Evolutionary conservation across 2,888 invertebrate species (phyloP).

Genomic region (Andrena bucephala): DNA sequence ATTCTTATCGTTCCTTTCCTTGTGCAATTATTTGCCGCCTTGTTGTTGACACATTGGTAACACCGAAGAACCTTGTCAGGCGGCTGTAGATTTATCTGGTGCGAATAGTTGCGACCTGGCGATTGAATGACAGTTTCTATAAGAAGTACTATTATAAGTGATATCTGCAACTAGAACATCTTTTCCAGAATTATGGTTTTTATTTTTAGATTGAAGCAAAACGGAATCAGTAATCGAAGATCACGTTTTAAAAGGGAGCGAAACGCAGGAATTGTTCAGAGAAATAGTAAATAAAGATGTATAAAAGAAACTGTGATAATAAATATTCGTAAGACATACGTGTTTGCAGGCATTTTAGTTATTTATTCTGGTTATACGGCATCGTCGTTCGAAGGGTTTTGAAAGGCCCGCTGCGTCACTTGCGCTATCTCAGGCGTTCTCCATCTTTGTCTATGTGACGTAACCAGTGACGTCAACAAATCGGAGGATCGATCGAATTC

Average conservation of each 20-base stretch:
- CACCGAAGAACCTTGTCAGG: no score
- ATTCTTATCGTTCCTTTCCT: background rate
- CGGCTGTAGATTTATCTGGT: no score
- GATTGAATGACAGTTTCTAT: no score
- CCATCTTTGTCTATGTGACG: conserved; percentile 72
- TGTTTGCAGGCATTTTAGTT: background rate
- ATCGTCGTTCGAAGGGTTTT: conserved; percentile 19
- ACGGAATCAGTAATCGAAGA: background rate
- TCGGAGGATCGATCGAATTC: conserved; percentile 71
- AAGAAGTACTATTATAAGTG: no score
- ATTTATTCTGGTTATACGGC: conserved; percentile 7
- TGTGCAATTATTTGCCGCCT: conserved; percentile 1
- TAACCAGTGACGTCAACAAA: conserved; percentile 73
- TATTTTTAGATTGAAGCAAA: background rate
- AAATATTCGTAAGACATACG: background rate
- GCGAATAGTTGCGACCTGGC: no score
- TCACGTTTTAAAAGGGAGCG: conserved; percentile 4
- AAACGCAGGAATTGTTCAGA: background rate
- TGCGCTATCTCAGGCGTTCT: conserved; percentile 35
- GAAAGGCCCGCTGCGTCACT: conserved; percentile 23
- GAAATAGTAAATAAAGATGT: background rate
- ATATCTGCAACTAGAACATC: background rate
- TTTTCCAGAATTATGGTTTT: background rate
- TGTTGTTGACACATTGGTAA: no score
- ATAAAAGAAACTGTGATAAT: background rate